phyloP scores from a whole-genome alignment of 2,113 vertebrate genomes.

The Cacatua alba region DNA sequence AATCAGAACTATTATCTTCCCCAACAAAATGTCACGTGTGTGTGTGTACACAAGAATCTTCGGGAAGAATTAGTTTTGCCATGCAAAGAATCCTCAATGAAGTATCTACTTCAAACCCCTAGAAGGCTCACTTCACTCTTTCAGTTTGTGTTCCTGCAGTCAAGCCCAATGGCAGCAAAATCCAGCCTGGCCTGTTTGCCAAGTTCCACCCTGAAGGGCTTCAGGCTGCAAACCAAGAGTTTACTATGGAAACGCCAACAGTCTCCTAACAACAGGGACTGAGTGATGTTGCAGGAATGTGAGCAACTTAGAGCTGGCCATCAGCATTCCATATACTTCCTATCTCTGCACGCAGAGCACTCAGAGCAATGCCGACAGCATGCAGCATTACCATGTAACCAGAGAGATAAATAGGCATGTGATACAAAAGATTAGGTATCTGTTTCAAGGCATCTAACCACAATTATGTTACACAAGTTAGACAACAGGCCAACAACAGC shows the following conservation, averaged over 20 bases:
- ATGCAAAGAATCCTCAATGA: not conserved
- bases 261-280: not conserved
- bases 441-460: not conserved
- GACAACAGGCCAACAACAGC: not conserved
- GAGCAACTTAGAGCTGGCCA: not conserved
- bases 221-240: not conserved
- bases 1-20: not conserved
- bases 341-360: not conserved
- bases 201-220: not conserved
- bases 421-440: not conserved
- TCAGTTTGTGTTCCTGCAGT: fast-evolving
- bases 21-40: not conserved
- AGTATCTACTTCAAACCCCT: not conserved
- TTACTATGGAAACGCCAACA: not conserved
- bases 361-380: not conserved
- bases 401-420: not conserved
- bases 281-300: not conserved
- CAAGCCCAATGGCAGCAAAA: not conserved
- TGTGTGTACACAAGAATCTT: not conserved
- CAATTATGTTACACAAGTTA: not conserved
- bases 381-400: fast-evolving
- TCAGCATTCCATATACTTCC: not conserved
- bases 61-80: not conserved
- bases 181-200: not conserved
- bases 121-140: not conserved